Evolutionary conservation across 2,888 invertebrate species (phyloP).

Genomic region (Allolobophora icterica): DNA sequence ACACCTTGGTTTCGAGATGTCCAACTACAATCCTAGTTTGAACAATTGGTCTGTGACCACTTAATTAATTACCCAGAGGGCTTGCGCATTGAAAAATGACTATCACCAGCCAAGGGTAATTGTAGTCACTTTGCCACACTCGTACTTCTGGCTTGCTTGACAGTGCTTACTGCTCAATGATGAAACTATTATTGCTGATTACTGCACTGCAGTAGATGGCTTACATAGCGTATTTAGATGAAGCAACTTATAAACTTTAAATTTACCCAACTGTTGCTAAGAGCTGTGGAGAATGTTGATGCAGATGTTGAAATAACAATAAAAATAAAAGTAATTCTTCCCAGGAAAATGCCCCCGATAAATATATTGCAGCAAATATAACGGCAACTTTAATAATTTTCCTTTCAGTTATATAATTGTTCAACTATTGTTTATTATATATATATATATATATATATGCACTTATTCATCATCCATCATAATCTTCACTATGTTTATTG

Average conservation of each 20-base stretch:
- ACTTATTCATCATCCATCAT: too few species aligned
- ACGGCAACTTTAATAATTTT: neutral
- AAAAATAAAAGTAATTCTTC: neutral
- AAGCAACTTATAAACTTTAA: neutral
- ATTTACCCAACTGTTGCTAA: neutral
- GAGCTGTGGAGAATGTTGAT: neutral
- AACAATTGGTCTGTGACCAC: neutral
- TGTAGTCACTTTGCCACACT: too few species aligned
- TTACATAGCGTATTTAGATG: too few species aligned
- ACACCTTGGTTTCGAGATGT: neutral
- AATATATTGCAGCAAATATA: neutral
- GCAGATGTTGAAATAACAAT: neutral
- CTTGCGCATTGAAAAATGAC: neutral
- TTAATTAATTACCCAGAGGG: neutral
- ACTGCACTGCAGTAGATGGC: neutral
- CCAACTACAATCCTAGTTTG: neutral
- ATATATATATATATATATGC: too few species aligned
- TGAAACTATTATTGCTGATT: neutral
- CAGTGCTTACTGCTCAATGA: neutral
- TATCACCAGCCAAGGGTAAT: neutral
- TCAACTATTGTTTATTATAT: too few species aligned
- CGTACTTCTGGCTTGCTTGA: neutral
- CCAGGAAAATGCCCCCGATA: neutral
- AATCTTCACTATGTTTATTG: too few species aligned
- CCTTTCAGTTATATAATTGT: neutral